A percentile compares a stretch with the other conserved stretches of the same genome.
Conservation (phyloP, 2,888 invertebrate genomes). For the Lasioglossum morio region DNA sequence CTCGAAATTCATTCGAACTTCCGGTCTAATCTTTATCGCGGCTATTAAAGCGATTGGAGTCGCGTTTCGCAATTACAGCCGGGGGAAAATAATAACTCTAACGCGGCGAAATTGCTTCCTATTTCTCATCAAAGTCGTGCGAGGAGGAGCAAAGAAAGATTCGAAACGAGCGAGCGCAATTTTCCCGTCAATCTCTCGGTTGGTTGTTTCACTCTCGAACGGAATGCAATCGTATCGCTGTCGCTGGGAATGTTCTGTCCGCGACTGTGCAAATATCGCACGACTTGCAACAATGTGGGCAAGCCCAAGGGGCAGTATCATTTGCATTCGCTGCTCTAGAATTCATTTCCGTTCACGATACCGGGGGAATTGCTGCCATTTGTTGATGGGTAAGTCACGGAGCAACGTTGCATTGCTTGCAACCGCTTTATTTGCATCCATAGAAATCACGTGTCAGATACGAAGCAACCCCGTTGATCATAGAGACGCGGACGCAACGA, state of each 20-base stretch:
- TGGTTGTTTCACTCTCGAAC: not conserved
- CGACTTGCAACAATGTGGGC: slow-evolving; percentile 23
- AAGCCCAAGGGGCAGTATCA: slow-evolving; percentile 5
- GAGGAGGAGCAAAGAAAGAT: slow-evolving; percentile 27
- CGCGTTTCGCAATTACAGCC: not conserved
- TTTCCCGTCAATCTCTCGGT: slow-evolving; percentile 20
- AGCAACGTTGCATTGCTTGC: slow-evolving; percentile 14
- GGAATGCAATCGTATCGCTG: not conserved
- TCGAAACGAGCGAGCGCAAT: slow-evolving; percentile 8
- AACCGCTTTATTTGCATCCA: slow-evolving; percentile 16
- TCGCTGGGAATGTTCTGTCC: slow-evolving; percentile 24
- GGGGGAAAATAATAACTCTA: not conserved
- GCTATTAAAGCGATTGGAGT: not conserved
- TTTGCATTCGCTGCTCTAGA: slow-evolving; percentile 35
- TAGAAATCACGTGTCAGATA: slow-evolving; percentile 9
- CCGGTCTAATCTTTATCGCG: not conserved
- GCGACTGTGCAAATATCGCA: slow-evolving; percentile 31
- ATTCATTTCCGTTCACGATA: not conserved
- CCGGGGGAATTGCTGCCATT: slow-evolving; percentile 6
- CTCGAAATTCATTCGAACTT: not conserved
- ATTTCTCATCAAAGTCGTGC: slow-evolving; percentile 9
- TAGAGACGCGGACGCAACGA: not conserved
- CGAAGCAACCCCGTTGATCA: not conserved
- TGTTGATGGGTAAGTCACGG: slow-evolving; percentile 14
- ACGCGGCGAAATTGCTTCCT: not conserved